Percentiles rank a stretch among this genome's conserved stretches.
Evolutionary conservation across 2,797 vertebrate genomes (phyloP).

Genomic region (Myotis findleyi): DNA sequence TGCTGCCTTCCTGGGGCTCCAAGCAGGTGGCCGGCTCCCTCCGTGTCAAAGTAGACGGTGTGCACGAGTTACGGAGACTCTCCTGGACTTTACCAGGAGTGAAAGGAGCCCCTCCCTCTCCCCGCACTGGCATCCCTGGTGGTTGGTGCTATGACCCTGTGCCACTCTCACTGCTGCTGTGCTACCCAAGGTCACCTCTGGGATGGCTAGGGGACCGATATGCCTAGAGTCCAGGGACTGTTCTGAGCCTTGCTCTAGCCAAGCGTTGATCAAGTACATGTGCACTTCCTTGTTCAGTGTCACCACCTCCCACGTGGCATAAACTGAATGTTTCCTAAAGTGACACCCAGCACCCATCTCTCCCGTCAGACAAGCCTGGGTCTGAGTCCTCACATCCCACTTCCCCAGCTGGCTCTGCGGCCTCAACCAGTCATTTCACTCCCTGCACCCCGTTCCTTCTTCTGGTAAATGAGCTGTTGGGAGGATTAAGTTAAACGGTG

Average conservation of each 20-base stretch:
- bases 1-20: not conserved
- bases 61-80: too few species aligned
- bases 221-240: not conserved
- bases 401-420: not conserved
- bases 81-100: not conserved
- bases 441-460: not conserved
- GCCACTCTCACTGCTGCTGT: rapidly evolving
- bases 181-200: not conserved
- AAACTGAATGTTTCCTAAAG: rapidly evolving
- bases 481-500: not conserved
- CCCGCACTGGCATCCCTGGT: not conserved
- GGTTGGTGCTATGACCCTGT: not conserved
- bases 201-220: rapidly evolving
- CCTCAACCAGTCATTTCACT: too few species aligned
- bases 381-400: not conserved
- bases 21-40: rapidly evolving
- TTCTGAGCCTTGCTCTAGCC: not conserved
- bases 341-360: not conserved
- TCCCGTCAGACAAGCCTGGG: rapidly evolving
- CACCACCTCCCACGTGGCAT: rapidly evolving
- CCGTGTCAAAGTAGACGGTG: not conserved
- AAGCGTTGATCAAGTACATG: rapidly evolving
- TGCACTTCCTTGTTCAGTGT: not conserved
- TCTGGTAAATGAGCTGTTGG: not conserved
- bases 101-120: not conserved